These are phyloP conservation scores for Globicephala melas DNA, from an alignment of 2,113 vertebrate genomes.

Conservation along the genomic window DNA sequence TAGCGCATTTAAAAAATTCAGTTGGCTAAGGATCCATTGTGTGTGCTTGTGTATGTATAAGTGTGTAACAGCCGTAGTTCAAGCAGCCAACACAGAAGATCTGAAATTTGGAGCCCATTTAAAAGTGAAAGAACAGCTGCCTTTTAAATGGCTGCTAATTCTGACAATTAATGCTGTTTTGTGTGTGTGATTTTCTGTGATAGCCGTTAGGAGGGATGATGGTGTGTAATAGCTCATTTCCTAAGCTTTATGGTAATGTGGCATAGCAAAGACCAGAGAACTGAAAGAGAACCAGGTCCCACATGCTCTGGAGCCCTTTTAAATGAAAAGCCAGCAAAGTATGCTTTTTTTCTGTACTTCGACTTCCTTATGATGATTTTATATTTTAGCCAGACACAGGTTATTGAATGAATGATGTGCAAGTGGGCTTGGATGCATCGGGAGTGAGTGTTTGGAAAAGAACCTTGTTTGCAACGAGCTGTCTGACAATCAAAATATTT, in stretches of 20 bases:
- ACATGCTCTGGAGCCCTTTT: slow-evolving; percentile 40
- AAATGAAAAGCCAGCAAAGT: slow-evolving; percentile 52
- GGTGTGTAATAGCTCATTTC: slow-evolving; percentile 83
- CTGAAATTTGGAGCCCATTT: slow-evolving; percentile 79
- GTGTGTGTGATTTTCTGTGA: slow-evolving; percentile 79
- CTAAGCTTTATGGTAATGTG: slow-evolving; percentile 80
- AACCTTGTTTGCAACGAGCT: slow-evolving; percentile 70
- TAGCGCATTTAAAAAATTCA: slow-evolving; percentile 17
- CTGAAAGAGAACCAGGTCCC: slow-evolving; percentile 66
- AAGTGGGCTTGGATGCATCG: slow-evolving; percentile 52
- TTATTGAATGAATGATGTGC: slow-evolving; percentile 63
- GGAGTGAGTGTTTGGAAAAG: slow-evolving; percentile 54
- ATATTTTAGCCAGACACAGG: slow-evolving; percentile 28
- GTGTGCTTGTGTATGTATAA: background rate
- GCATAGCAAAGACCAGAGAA: slow-evolving; percentile 69
- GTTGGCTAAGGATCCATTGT: background rate
- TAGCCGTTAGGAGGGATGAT: slow-evolving; percentile 77
- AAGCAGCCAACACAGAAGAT: slow-evolving; percentile 68
- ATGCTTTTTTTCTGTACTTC: slow-evolving; percentile 41
- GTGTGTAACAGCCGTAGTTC: slow-evolving; percentile 52
- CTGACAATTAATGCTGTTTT: slow-evolving; percentile 81
- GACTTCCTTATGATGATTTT: slow-evolving; percentile 64
- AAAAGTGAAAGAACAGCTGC: slow-evolving; percentile 83
- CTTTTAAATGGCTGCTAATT: slow-evolving; percentile 85
- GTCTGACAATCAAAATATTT: slow-evolving; percentile 81